Base-by-base conservation (phyloP, 2,797 vertebrate genomes). In the Gephyroberyx darwinii region DNA sequence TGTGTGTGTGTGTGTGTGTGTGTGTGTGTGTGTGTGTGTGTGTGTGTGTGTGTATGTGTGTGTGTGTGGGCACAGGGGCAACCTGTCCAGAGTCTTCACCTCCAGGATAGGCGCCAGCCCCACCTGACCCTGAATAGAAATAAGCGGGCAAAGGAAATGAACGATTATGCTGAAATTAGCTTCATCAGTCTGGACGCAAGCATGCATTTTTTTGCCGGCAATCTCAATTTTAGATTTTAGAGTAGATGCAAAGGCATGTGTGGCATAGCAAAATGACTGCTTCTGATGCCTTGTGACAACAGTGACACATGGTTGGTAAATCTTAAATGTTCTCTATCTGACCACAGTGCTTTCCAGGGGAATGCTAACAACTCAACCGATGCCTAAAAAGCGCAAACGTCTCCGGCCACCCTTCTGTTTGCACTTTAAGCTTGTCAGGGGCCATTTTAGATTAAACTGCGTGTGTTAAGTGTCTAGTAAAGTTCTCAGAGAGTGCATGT, bases 311-410 rank as follows among this genome's bases (percentile, higher is more conserved):
- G n/a, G 22, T 9, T 45, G 37, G 20, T 16, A 45, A 39, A 37
- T 41, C 16, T 59, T 57, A 41, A 71, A 83, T 66, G 68, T 80
- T 63, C 62, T 55, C 31, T 31, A 1, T 68, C 19, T 70, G 64
- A 62, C 67, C 62, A n/a, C 9, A 57, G 77, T 80, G 66, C 60
- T 77, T 65, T 84, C 71, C 71, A 13, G 78, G 19, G 45, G 65
- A 62, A 43, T 0, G 37, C 72, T 69, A 19, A 3, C 37, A 56
- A 65, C 64, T 30, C 8, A 47, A 19, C 22, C 43, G 43, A 35
- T 41, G 20, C 62, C 52, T 82, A 55, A 85, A 80, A 82, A 66
- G 55, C 45, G 12, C 17, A 20, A 41, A 56, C 56, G 61, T 43
- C 33, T 57, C 70, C 33, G 79, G 26, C 22, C 47, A 50, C 65